Percentiles rank a stretch among this genome's conserved stretches.
phyloP scores from a whole-genome alignment of 2,888 invertebrate genomes.

The Miltochrista miniata region DNA sequence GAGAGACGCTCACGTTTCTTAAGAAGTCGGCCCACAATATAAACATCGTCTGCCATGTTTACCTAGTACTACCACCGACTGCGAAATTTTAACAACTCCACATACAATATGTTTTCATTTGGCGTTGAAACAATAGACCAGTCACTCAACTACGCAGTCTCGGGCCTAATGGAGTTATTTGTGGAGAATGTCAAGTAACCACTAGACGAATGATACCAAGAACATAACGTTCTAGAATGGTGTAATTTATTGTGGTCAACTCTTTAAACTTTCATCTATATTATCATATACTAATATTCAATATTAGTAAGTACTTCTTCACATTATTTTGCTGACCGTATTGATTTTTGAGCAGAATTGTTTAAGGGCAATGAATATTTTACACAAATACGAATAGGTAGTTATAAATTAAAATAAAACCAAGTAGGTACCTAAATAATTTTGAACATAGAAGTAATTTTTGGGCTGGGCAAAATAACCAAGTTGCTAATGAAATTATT shows the following conservation, averaged over 20 bases:
- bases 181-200: constrained; percentile 23
- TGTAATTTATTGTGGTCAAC: not conserved
- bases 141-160: constrained; percentile 19
- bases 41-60: constrained; percentile 68
- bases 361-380: too few relatives aligned
- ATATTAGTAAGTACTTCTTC: too few relatives aligned
- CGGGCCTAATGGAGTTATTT: constrained; percentile 26
- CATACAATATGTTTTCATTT: constrained; percentile 21
- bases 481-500: too few relatives aligned
- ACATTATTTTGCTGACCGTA: too few relatives aligned
- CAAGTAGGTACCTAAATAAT: too few relatives aligned
- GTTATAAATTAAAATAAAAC: too few relatives aligned
- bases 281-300: too few relatives aligned
- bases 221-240: not conserved
- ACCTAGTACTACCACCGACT: constrained; percentile 53
- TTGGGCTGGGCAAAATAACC: too few relatives aligned
- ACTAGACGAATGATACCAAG: not conserved
- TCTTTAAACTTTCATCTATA: too few relatives aligned
- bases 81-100: constrained; percentile 53
- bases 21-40: constrained; percentile 64
- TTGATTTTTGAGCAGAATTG: too few relatives aligned
- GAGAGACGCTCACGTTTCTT: constrained; percentile 64
- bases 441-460: too few relatives aligned
- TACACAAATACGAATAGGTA: too few relatives aligned
- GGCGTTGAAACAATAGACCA: constrained; percentile 25